A percentile compares a stretch with the other conserved stretches of the same genome.
Conservation (phyloP, 1,140 invertebrate genomes). For the Apis laboriosa region DNA sequence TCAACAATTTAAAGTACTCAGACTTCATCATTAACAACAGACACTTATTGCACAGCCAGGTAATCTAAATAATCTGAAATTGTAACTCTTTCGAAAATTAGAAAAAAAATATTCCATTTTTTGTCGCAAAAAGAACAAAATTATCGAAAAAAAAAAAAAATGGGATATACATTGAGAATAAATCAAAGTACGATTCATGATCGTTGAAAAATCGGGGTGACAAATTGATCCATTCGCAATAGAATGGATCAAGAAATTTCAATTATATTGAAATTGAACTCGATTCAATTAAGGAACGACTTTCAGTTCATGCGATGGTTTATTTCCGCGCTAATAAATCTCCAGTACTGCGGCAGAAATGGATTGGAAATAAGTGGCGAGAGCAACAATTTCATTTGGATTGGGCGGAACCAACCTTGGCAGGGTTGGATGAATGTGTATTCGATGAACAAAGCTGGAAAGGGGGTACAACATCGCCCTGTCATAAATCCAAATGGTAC, state of each 20-base stretch:
- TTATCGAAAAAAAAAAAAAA: not conserved
- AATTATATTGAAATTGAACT: not conserved
- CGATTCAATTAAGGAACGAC: slow-evolving; percentile 26
- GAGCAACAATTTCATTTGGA: slow-evolving; percentile 61
- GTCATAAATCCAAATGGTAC: slow-evolving; percentile 61
- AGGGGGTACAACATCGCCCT: slow-evolving; percentile 49
- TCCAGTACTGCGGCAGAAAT: slow-evolving; percentile 64
- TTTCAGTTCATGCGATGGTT: slow-evolving; percentile 68
- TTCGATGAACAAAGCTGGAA: slow-evolving; percentile 67
- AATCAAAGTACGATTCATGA: not conserved
- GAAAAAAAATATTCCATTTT: not conserved
- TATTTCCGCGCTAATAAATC: slow-evolving; percentile 61
- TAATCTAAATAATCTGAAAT: slow-evolving; percentile 24
- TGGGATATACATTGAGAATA: not conserved
- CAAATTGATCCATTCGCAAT: not conserved
- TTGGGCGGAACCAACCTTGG: slow-evolving; percentile 54
- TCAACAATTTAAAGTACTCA: slow-evolving; percentile 19
- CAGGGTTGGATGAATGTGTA: slow-evolving; percentile 70
- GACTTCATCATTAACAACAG: slow-evolving; percentile 62
- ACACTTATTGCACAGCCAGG: slow-evolving; percentile 65
- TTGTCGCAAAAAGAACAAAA: not conserved
- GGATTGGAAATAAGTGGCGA: slow-evolving; percentile 64
- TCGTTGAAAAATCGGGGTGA: not conserved
- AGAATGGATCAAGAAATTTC: not conserved
- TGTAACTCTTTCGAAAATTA: no score